Percentiles rank a stretch among this genome's conserved stretches.
Conservation (phyloP, 2,888 invertebrate species). For the Danaus chrysippus region DNA sequence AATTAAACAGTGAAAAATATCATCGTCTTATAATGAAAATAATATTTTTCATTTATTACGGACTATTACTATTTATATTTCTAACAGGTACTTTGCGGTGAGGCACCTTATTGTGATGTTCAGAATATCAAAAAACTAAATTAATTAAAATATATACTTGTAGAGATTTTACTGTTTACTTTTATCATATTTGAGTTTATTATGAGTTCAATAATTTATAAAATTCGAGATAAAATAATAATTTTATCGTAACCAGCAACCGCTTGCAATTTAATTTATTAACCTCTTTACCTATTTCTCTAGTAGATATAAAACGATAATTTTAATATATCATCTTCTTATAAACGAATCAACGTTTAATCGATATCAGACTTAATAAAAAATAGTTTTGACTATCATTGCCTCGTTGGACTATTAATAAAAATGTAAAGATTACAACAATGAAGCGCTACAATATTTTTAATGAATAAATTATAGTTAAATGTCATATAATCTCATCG, state of each 20-base stretch:
- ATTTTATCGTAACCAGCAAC: no score
- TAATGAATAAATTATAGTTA: not conserved
- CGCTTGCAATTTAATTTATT: no score
- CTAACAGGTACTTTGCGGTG: constrained; percentile 67
- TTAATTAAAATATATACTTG: not conserved
- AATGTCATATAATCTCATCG: constrained; percentile 37
- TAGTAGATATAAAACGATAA: no score
- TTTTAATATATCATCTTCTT: no score
- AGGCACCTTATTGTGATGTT: constrained; percentile 60
- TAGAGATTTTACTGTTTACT: not conserved
- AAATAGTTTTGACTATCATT: no score
- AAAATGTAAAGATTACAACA: not conserved
- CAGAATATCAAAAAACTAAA: constrained; percentile 15
- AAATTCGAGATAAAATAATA: no score
- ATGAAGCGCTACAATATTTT: not conserved
- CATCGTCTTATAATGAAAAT: not conserved
- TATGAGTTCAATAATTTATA: no score
- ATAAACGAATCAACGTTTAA: no score
- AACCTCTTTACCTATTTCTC: no score
- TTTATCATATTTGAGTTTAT: no score
- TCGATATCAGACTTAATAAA: no score
- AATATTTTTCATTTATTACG: not conserved
- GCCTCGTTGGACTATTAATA: no score
- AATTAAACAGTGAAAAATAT: not conserved
- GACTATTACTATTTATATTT: constrained; percentile 17